Conservation (phyloP, 2,797 vertebrate species). For the Neostethus bicornis region DNA sequence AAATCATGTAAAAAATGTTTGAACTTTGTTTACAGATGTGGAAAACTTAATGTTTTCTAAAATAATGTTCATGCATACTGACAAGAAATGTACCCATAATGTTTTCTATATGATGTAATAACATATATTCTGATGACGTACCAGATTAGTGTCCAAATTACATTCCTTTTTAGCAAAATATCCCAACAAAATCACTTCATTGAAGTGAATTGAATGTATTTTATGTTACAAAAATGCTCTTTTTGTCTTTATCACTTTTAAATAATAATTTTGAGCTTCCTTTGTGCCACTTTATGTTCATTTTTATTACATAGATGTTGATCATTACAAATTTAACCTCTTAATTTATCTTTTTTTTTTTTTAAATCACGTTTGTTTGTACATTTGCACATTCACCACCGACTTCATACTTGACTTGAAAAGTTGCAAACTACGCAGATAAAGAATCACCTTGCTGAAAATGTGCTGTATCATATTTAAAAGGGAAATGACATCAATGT, state of each 20-base stretch:
- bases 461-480: slow-evolving; percentile 62
- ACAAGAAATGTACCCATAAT: slow-evolving; percentile 3
- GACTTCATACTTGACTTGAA: slow-evolving; percentile 45
- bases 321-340: slow-evolving; percentile 22
- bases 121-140: slow-evolving; percentile 11
- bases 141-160: background rate
- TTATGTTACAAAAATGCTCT: slow-evolving; percentile 31
- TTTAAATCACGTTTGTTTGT: slow-evolving; percentile 40
- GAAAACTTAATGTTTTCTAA: slow-evolving; percentile 7
- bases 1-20: slow-evolving; percentile 15
- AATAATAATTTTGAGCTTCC: slow-evolving; percentile 27
- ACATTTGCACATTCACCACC: slow-evolving; percentile 60
- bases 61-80: background rate
- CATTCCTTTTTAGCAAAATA: slow-evolving; percentile 27
- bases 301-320: slow-evolving; percentile 44
- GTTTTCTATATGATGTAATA: slow-evolving; percentile 8
- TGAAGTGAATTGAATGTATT: slow-evolving; percentile 63
- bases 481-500: slow-evolving; percentile 73
- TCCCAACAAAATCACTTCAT: slow-evolving; percentile 7
- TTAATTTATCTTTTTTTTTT: slow-evolving; percentile 38
- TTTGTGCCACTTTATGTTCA: slow-evolving; percentile 9
- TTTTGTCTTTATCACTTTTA: slow-evolving; percentile 16
- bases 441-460: slow-evolving; percentile 43
- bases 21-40: slow-evolving; percentile 12
- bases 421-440: slow-evolving; percentile 31